Base-by-base conservation (phyloP, 2,113 vertebrate genomes). In the Neomonachus schauinslandi region DNA sequence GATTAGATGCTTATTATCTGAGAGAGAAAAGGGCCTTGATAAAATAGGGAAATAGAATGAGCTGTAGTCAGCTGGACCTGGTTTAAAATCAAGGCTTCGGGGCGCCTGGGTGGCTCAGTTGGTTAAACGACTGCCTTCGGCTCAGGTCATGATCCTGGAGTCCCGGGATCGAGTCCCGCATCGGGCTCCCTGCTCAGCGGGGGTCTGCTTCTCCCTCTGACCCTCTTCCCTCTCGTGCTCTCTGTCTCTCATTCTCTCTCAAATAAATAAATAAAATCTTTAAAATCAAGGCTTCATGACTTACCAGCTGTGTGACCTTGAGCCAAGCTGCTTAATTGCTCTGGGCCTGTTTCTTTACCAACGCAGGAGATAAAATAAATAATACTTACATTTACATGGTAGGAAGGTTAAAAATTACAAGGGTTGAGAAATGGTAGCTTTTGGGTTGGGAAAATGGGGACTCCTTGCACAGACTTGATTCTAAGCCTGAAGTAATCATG, bases 1-100 rank as follows among this genome's bases (percentile, higher is more conserved):
- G 49, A 93, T 86, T 81, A 77, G 86, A 95, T 89, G 72, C n/a
- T 93, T 71, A 86, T 97, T 96, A 89, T 76, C 57, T 72, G 74
- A 79, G 36, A 89, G 46, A 89, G 51, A 95, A 85, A 59, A 65
- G 53, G 61, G 16, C 53, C 79, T 65, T 71, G 21, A 65, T 63
- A 89, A 95, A 94, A 93, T 63, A 94, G 51, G 42, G 28, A 61
- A 81, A 80, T n/a, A 42, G 21, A 89, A 39, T 19, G 67, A 71
- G 22, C 53, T 72, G 0, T 33, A 51, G 26, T 59, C 28, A 71
- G 76, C 63, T 22, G 42, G 46, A 59, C 72, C 57, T 80, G 26
- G 18, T 33, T 83, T 80, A 89, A 92, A 53, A 91, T 49, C 72
- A 63, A 92, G 53, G 24, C 21, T 72, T 80, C 26, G n/a, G n/a